phyloP scores from a whole-genome alignment of 2,888 invertebrate species.

The Drosophila emarginata region DNA sequence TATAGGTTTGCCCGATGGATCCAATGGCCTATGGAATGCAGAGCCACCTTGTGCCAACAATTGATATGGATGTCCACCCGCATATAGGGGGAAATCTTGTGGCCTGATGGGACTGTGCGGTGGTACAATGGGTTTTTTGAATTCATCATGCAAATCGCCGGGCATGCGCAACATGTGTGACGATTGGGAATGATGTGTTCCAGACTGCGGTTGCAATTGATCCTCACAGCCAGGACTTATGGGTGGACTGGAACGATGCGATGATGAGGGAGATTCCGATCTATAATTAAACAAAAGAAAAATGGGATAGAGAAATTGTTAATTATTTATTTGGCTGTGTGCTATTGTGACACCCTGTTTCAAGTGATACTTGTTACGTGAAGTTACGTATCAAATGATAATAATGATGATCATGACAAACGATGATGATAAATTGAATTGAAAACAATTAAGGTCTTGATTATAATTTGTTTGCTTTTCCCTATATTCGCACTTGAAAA shows the following conservation, averaged over 20 bases:
- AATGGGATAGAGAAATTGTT: no score
- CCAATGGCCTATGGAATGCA: conserved; percentile 84
- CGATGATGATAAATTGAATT: conserved; percentile 38
- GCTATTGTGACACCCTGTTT: conserved; percentile 1
- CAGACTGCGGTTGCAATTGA: conserved; percentile 79
- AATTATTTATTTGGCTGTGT: background rate
- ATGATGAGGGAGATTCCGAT: conserved; percentile 83
- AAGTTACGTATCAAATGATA: background rate
- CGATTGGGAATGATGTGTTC: conserved; percentile 45
- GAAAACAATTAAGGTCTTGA: conserved; percentile 60
- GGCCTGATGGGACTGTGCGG: conserved; percentile 82
- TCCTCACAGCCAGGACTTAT: conserved; percentile 94
- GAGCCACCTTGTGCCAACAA: conserved; percentile 83
- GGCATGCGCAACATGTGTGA: conserved; percentile 83
- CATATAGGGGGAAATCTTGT: conserved; percentile 82
- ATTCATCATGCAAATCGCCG: conserved; percentile 79
- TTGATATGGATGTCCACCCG: conserved; percentile 84
- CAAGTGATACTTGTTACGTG: background rate
- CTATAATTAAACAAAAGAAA: conserved; percentile 54
- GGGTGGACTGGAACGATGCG: conserved; percentile 90
- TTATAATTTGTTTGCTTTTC: conserved; percentile 67
- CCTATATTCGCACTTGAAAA: conserved; percentile 44
- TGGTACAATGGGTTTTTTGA: conserved; percentile 81
- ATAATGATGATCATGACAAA: conserved; percentile 13
- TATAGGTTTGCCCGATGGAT: conserved; percentile 82